These are phyloP conservation scores for Plagodis pulveraria DNA, from an alignment of 2,888 invertebrate species.

Conservation along the genomic window DNA sequence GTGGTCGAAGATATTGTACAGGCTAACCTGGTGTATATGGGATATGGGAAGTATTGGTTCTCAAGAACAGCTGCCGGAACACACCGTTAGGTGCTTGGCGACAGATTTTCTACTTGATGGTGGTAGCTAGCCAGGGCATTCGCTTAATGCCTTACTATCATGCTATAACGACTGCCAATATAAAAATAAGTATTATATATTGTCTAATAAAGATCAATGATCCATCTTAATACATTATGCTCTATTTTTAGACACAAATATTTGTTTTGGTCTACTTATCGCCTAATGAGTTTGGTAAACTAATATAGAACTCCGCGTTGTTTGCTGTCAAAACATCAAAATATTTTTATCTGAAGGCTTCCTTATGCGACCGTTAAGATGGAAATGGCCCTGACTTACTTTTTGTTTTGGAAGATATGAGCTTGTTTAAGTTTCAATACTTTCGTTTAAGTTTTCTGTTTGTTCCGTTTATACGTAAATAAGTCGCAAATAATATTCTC, in stretches of 20 bases:
- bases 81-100: too few relatives aligned
- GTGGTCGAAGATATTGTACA: too few relatives aligned
- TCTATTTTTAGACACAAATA: constrained; percentile 17
- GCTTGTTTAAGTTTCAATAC: background rate
- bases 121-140: too few relatives aligned
- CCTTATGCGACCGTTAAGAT: constrained; percentile 20
- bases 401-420: constrained; percentile 9
- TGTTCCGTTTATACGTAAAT: background rate
- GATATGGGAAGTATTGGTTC: too few relatives aligned
- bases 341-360: constrained; percentile 21
- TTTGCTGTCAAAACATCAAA: constrained; percentile 22
- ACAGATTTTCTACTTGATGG: too few relatives aligned
- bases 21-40: too few relatives aligned
- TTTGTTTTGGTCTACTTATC: constrained; percentile 5
- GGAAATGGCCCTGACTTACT: constrained; percentile 20
- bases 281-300: constrained; percentile 24
- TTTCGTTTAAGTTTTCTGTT: background rate
- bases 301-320: constrained; percentile 16
- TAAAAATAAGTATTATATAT: too few relatives aligned
- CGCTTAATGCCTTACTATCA: too few relatives aligned
- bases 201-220: background rate
- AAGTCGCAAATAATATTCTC: too few relatives aligned
- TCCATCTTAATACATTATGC: background rate
- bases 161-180: too few relatives aligned
- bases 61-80: too few relatives aligned